A percentile compares a stretch with the other conserved stretches of the same genome.
Evolutionary conservation across 2,888 invertebrate genomes (phyloP).

Genomic region (Callimorpha dominula): DNA sequence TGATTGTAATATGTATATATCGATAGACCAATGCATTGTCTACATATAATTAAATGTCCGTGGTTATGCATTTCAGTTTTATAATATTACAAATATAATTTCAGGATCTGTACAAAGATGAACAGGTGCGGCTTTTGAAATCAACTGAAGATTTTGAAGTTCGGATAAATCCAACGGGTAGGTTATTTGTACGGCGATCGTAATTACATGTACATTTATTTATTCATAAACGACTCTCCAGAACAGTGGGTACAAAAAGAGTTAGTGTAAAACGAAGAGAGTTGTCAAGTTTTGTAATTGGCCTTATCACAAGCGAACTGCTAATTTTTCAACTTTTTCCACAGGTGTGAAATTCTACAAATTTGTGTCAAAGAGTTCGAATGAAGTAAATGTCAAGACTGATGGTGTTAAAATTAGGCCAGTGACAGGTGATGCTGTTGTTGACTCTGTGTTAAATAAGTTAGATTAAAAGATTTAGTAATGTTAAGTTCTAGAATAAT

Average conservation of each 20-base stretch:
- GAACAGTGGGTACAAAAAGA: too few species aligned
- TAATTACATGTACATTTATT: too few species aligned
- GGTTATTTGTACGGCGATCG: too few species aligned
- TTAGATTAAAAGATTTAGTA: neutral
- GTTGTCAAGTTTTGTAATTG: too few species aligned
- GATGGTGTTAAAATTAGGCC: constrained; percentile 13
- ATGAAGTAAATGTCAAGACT: constrained; percentile 25
- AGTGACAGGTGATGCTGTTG: constrained; percentile 22
- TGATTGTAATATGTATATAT: neutral
- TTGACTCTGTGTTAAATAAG: constrained; percentile 9
- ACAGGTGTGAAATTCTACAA: constrained; percentile 80
- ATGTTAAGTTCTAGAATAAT: neutral
- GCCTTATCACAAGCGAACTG: too few species aligned
- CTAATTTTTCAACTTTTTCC: constrained; percentile 40
- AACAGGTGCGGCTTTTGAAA: constrained; percentile 57
- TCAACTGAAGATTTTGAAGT: constrained; percentile 76
- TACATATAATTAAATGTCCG: neutral
- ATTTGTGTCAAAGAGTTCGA: constrained; percentile 58
- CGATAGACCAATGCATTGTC: neutral
- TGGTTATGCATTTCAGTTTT: too few species aligned
- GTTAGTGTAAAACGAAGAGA: too few species aligned
- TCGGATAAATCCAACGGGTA: constrained; percentile 86
- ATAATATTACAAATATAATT: too few species aligned
- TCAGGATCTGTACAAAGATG: constrained; percentile 84
- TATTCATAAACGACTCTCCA: too few species aligned